These are phyloP conservation scores for Puma concolor DNA, from an alignment of 2,113 vertebrate species.

Conservation along the genomic window DNA sequence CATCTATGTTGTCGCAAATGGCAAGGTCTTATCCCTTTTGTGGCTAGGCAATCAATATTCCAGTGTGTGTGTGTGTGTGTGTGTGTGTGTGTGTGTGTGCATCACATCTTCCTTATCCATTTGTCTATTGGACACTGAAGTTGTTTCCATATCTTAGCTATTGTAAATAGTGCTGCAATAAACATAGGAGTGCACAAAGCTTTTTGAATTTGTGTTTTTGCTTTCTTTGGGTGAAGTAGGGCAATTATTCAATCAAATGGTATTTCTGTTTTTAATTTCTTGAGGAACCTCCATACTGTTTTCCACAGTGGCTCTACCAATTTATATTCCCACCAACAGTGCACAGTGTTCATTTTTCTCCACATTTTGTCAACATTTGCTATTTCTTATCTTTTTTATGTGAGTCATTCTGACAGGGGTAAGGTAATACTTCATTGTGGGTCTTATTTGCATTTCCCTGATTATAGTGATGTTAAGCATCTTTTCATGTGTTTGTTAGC, in stretches of 20 bases:
- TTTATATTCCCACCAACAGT: not conserved
- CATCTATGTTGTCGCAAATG: not conserved
- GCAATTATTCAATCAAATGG: not conserved
- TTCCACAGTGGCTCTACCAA: not conserved
- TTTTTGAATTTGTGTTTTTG: not conserved
- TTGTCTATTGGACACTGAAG: not conserved
- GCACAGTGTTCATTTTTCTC: not conserved
- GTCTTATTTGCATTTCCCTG: not conserved
- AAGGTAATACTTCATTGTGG: not conserved
- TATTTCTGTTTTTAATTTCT: not conserved
- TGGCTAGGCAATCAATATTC: not conserved
- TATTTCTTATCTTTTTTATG: not conserved
- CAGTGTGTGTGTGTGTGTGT: not conserved
- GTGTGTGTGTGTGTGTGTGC: not conserved
- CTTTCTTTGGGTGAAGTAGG: not conserved
- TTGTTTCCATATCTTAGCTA: not conserved
- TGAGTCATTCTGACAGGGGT: not conserved
- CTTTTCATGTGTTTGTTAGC: not conserved
- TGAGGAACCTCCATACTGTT: not conserved
- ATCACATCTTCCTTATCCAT: not conserved
- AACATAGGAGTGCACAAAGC: not conserved
- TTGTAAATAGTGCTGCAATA: not conserved
- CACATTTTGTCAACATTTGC: not conserved
- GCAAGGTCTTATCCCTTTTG: not conserved
- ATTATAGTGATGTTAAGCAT: not conserved